A percentile compares a stretch with the other conserved stretches of the same genome.
Conservation (phyloP, 2,113 vertebrate species). For the Labeo catla region DNA sequence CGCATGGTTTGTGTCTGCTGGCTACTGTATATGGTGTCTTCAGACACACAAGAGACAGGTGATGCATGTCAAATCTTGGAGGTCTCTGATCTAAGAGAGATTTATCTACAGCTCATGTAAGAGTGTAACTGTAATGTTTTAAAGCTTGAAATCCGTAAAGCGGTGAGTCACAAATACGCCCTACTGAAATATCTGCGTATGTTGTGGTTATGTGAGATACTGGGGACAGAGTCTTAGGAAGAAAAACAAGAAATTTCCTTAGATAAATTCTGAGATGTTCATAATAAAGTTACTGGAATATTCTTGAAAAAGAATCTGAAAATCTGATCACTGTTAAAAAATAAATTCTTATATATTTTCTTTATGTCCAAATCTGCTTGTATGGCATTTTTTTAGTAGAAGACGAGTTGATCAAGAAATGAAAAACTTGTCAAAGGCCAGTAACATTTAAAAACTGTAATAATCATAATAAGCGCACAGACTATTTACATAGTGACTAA, state of each 20-base stretch:
- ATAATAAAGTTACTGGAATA: background rate
- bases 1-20: conserved; percentile 1
- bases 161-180: background rate
- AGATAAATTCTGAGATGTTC: background rate
- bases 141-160: background rate
- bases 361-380: background rate
- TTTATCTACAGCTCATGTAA: background rate
- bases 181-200: background rate
- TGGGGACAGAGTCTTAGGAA: background rate
- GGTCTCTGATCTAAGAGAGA: conserved; percentile 9
- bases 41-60: background rate
- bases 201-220: background rate
- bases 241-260: background rate
- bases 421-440: background rate
- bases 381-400: background rate
- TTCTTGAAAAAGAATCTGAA: too few relatives aligned
- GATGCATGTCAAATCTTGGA: conserved; percentile 14
- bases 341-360: too few relatives aligned
- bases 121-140: background rate
- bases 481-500: background rate
- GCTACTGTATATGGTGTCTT: background rate
- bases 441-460: background rate
- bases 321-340: too few relatives aligned
- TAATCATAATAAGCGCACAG: background rate
- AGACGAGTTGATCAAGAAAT: background rate